Conservation (phyloP, 2,797 vertebrate species). For the Hoplostethus mediterraneus region DNA sequence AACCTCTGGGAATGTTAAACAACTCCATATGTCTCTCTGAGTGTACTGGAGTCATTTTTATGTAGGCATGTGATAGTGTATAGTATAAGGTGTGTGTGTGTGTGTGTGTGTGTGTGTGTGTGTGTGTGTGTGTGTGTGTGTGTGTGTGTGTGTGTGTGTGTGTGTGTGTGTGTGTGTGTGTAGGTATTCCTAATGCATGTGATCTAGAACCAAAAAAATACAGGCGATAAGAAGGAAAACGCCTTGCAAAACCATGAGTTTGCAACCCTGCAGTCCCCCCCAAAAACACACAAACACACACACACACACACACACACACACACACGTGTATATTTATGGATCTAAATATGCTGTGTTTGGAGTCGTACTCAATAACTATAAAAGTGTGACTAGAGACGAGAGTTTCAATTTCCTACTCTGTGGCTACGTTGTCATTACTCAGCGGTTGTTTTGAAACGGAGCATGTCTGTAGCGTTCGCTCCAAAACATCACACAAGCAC, state of each 20-base stretch:
- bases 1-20: slow-evolving; percentile 50
- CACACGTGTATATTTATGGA: slow-evolving; percentile 41
- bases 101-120: slow-evolving; percentile 2
- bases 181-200: too few relatives aligned
- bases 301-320: slow-evolving; percentile 34
- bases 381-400: slow-evolving; percentile 50
- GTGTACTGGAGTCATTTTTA: not conserved
- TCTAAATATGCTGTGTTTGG: slow-evolving; percentile 44
- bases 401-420: slow-evolving; percentile 62
- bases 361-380: slow-evolving; percentile 57
- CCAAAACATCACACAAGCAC: slow-evolving; percentile 58
- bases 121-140: slow-evolving; percentile 1
- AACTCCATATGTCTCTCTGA: slow-evolving; percentile 35
- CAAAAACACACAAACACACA: too few relatives aligned
- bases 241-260: not conserved
- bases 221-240: slow-evolving; percentile 19
- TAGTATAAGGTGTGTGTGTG: not conserved
- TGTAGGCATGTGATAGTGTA: not conserved
- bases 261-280: slow-evolving; percentile 25
- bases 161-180: slow-evolving; percentile 1
- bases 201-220: too few relatives aligned
- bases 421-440: slow-evolving; percentile 67
- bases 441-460: slow-evolving; percentile 66
- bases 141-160: not conserved
- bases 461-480: slow-evolving; percentile 53